Evolutionary conservation across 2,888 invertebrate species (phyloP).

Genomic region (Parnassius apollo): DNA sequence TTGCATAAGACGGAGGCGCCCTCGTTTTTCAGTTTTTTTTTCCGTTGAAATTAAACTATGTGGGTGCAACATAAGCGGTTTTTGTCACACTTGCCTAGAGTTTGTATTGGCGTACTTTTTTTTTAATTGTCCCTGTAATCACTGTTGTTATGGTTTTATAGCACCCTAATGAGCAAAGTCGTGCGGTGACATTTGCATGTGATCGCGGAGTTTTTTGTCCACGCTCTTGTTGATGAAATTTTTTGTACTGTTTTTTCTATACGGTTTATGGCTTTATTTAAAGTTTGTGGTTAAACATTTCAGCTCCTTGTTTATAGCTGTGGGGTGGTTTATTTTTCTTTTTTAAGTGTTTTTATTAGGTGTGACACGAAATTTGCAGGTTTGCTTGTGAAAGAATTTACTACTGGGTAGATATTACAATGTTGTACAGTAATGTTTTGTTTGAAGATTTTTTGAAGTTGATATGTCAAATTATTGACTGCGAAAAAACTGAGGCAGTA

Average conservation of each 20-base stretch:
- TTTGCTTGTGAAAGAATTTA: slow-evolving; percentile 17
- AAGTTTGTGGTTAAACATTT: slow-evolving; percentile 77
- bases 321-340: slow-evolving; percentile 67
- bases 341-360: slow-evolving; percentile 55
- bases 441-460: slow-evolving; percentile 11
- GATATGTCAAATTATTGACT: slow-evolving; percentile 3
- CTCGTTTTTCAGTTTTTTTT: slow-evolving; percentile 68
- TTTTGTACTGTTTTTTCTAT: slow-evolving; percentile 63
- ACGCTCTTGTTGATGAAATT: slow-evolving; percentile 70
- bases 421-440: slow-evolving; percentile 2
- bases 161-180: slow-evolving; percentile 70
- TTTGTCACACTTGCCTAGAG: slow-evolving; percentile 75
- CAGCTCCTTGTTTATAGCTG: slow-evolving; percentile 67
- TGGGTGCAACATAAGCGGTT: slow-evolving; percentile 78
- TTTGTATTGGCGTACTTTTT: slow-evolving; percentile 68
- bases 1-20: slow-evolving; percentile 79
- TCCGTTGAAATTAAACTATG: slow-evolving; percentile 71
- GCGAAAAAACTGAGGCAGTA: slow-evolving; percentile 14
- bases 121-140: slow-evolving; percentile 77
- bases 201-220: slow-evolving; percentile 65
- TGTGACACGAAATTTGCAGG: slow-evolving; percentile 32
- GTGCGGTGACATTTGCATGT: slow-evolving; percentile 76
- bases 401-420: slow-evolving; percentile 10
- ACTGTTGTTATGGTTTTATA: slow-evolving; percentile 78
- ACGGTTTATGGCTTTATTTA: slow-evolving; percentile 71